Conservation (phyloP, 1,140 invertebrate genomes). For the Diabrotica virgifera region DNA sequence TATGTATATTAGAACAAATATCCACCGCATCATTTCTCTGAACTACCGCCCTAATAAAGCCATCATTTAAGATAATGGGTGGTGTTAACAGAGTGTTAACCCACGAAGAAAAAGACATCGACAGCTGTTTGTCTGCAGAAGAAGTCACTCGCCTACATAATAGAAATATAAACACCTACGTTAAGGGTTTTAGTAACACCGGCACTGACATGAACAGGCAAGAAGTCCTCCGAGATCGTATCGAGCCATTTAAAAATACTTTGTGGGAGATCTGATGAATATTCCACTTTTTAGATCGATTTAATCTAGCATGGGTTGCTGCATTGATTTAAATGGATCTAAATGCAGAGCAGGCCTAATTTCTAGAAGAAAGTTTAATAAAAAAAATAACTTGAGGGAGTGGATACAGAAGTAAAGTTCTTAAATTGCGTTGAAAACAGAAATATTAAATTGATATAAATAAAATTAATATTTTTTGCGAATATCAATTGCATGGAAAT, state of each 20-base stretch:
- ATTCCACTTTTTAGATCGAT: not conserved
- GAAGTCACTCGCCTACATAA: constrained; percentile 22
- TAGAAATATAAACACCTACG: constrained; percentile 24
- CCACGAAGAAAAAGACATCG: constrained; percentile 18
- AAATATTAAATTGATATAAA: too few relatives aligned
- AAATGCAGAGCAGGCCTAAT: too few relatives aligned
- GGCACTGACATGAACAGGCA: constrained; percentile 20
- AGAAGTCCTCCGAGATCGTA: not conserved
- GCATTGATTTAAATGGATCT: too few relatives aligned
- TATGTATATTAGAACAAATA: not conserved
- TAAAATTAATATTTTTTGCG: too few relatives aligned
- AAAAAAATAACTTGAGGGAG: too few relatives aligned
- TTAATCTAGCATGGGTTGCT: too few relatives aligned
- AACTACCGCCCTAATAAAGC: constrained; percentile 18
- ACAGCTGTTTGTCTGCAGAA: constrained; percentile 24
- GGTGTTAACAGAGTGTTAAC: constrained; percentile 17
- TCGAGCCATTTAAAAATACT: not conserved
- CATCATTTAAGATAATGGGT: constrained; percentile 23
- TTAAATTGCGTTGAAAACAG: too few relatives aligned
- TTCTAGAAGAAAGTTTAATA: too few relatives aligned
- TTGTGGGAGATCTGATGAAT: not conserved
- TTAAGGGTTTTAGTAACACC: constrained; percentile 16
- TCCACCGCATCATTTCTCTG: not conserved
- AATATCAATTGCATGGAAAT: too few relatives aligned
- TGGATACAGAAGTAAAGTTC: too few relatives aligned